phyloP scores from a whole-genome alignment of 23 tunicate genomes.

The Diplosoma virens region DNA sequence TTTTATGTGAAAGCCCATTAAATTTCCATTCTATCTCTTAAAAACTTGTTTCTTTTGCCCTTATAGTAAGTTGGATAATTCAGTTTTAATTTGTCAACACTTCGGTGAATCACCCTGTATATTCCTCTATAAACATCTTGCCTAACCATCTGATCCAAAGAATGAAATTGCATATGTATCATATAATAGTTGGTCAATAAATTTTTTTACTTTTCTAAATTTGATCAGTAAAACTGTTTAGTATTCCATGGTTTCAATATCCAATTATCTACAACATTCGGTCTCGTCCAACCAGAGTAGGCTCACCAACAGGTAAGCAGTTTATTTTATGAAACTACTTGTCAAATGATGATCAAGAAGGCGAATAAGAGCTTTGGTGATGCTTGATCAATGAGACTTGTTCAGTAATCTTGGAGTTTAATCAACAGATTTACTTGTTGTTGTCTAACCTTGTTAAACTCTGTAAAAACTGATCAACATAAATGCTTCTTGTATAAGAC shows the following conservation, averaged over 20 bases:
- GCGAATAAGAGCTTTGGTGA: constrained; percentile 69
- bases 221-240: no score
- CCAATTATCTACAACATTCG: constrained; percentile 97
- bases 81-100: no score
- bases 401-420: constrained; percentile 57
- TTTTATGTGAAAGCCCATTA: no score
- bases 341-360: constrained; percentile 64
- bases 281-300: constrained; percentile 86
- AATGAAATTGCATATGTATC: no score
- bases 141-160: no score
- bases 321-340: neutral
- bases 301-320: constrained; percentile 83
- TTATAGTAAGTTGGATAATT: no score
- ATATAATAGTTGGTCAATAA: no score
- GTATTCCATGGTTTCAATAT: constrained; percentile 97
- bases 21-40: no score
- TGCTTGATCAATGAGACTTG: constrained; percentile 18
- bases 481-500: constrained; percentile 38
- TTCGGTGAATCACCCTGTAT: no score
- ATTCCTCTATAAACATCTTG: no score
- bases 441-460: constrained; percentile 6
- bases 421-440: neutral
- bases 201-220: no score
- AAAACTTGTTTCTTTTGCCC: no score
- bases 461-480: constrained; percentile 73